These are phyloP conservation scores for Actinia tenebrosa DNA, from an alignment of 64 coral and sea anemone genomes.

Conservation along the genomic window DNA sequence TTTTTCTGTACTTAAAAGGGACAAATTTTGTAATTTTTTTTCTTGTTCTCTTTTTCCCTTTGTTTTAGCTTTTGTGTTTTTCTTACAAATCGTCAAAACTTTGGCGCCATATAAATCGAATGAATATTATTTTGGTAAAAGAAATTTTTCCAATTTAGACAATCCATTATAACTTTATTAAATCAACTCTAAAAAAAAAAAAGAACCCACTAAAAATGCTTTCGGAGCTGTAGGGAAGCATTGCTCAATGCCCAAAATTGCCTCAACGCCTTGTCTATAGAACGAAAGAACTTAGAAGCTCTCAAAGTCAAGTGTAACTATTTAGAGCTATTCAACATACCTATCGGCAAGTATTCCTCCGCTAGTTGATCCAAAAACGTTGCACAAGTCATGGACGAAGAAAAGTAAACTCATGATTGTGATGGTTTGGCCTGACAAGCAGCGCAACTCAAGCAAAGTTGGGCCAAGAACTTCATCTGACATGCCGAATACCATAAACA, in stretches of 20 bases:
- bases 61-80: not conserved
- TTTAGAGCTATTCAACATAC: conserved; percentile 17
- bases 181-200: no score
- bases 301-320: no score
- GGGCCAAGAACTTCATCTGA: conserved; percentile 91
- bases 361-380: conserved; percentile 82
- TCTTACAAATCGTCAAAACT: no score
- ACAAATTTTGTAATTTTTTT: not conserved
- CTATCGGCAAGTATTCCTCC: conserved; percentile 83
- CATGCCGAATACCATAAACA: conserved; percentile 95
- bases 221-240: no score
- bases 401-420: conserved; percentile 88
- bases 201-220: no score
- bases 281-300: no score
- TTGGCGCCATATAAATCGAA: no score
- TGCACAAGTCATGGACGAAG: conserved; percentile 88
- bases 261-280: no score
- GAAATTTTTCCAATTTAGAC: no score
- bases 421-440: conserved; percentile 76
- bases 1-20: not conserved
- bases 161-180: no score
- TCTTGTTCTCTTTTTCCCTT: not conserved
- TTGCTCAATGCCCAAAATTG: no score
- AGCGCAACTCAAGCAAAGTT: conserved; percentile 70
- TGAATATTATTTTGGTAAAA: no score